A percentile compares a stretch with the other conserved stretches of the same genome.
These are phyloP conservation scores for Lycaon pictus DNA, from an alignment of 2,113 vertebrate genomes.

Conservation along the genomic window DNA sequence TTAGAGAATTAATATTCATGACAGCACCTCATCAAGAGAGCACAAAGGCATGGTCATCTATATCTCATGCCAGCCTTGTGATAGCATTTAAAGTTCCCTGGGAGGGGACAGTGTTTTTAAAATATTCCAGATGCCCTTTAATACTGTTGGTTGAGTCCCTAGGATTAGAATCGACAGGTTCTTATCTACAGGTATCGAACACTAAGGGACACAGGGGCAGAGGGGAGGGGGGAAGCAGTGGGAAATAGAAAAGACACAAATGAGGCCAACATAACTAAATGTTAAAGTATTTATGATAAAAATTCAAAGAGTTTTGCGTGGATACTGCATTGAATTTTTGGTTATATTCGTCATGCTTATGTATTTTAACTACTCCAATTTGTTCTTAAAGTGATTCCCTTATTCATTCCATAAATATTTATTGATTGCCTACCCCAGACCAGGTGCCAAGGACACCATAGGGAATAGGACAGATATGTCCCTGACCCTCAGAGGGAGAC, in stretches of 20 bases:
- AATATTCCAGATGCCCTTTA: neutral
- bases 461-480: neutral
- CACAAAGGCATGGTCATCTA: neutral
- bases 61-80: neutral
- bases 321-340: neutral
- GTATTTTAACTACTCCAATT: neutral
- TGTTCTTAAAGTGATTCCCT: neutral
- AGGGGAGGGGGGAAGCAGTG: neutral
- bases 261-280: neutral
- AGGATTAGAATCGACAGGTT: neutral
- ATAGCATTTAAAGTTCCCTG: neutral
- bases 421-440: neutral
- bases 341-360: neutral
- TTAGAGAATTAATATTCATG: slow-evolving; percentile 24
- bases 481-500: neutral
- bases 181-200: neutral
- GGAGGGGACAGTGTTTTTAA: neutral
- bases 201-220: neutral
- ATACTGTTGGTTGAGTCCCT: neutral
- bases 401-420: neutral
- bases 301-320: neutral
- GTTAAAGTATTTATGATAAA: neutral
- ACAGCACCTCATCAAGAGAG: neutral
- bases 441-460: neutral
- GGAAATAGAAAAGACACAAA: neutral